A percentile compares a stretch with the other conserved stretches of the same genome.
phyloP scores from a whole-genome alignment of 2,797 vertebrate genomes.

The Antrozous pallidus region DNA sequence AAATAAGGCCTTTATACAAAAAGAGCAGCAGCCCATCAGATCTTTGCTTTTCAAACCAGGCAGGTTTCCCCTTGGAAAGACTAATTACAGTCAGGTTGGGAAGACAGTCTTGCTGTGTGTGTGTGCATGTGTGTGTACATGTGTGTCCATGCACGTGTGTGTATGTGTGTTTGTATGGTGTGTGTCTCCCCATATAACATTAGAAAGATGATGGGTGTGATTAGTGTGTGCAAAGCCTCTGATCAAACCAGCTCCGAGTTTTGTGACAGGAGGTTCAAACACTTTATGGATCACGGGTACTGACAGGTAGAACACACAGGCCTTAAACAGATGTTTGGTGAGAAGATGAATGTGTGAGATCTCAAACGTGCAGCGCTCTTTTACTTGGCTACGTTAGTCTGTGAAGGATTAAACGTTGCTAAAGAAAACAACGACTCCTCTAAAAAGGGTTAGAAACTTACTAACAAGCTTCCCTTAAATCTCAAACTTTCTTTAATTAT shows the following conservation, averaged over 20 bases:
- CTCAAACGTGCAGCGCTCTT: constrained; percentile 71
- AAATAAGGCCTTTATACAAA: constrained; percentile 79
- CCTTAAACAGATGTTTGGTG: constrained; percentile 86
- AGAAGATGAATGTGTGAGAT: constrained; percentile 80
- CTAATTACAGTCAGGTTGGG: constrained; percentile 84
- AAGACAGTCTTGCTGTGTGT: constrained; percentile 73
- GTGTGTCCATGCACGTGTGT: background rate
- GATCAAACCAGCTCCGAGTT: constrained; percentile 82
- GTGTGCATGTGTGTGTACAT: background rate
- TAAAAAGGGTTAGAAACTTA: constrained; percentile 50
- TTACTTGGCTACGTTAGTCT: constrained; percentile 73
- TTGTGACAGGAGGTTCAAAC: constrained; percentile 84
- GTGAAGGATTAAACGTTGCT: constrained; percentile 70
- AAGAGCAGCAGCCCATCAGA: constrained; percentile 81
- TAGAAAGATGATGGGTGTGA: constrained; percentile 83
- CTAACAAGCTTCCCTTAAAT: constrained; percentile 70
- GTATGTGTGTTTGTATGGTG: background rate
- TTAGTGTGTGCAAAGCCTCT: constrained; percentile 82
- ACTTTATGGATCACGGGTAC: constrained; percentile 81
- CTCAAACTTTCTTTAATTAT: constrained; percentile 13
- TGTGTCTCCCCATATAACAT: constrained; percentile 70
- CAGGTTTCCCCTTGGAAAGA: constrained; percentile 80
- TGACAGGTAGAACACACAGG: constrained; percentile 85
- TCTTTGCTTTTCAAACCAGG: constrained; percentile 80
- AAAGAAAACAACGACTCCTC: constrained; percentile 54